Evolutionary conservation across 1,140 invertebrate species (phyloP).

Genomic region (Vollenhovia emeryi): DNA sequence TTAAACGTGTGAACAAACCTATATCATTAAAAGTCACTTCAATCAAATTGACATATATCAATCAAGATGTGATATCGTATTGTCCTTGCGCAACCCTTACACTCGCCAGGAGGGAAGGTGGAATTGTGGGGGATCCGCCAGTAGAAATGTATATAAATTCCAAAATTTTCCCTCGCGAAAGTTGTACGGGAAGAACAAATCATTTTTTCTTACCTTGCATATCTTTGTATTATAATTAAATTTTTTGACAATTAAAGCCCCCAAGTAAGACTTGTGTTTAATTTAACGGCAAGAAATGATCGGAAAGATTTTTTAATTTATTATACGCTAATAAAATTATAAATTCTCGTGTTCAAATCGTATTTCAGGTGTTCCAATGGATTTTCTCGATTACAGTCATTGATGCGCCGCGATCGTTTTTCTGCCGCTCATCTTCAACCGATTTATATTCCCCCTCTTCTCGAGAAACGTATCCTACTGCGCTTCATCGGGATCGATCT

Average conservation of each 20-base stretch:
- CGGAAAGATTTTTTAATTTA: slow-evolving; percentile 7
- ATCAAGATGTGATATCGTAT: neutral
- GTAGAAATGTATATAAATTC: neutral
- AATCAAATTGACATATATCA: slow-evolving; percentile 45
- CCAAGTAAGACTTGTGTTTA: neutral
- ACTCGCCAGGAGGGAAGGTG: neutral
- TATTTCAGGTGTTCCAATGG: neutral
- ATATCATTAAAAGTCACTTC: slow-evolving; percentile 55
- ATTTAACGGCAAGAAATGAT: neutral
- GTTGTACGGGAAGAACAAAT: neutral
- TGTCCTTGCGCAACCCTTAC: neutral
- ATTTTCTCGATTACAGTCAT: slow-evolving; percentile 38
- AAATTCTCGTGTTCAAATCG: neutral
- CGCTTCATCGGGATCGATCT: slow-evolving; percentile 59
- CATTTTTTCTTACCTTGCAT: neutral
- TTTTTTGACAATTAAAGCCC: neutral
- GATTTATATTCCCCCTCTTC: slow-evolving; percentile 28
- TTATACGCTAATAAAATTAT: neutral
- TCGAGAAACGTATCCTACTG: slow-evolving; percentile 41
- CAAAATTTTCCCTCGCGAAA: neutral
- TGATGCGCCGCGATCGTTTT: slow-evolving; percentile 57
- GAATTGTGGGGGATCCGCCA: neutral
- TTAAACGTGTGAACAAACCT: slow-evolving; percentile 73
- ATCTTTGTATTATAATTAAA: slow-evolving; percentile 31
- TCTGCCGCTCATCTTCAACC: slow-evolving; percentile 47